Percentiles rank a stretch among this genome's conserved stretches.
phyloP scores from a whole-genome alignment of 1,140 invertebrate genomes.

The Diorhabda sublineata region DNA sequence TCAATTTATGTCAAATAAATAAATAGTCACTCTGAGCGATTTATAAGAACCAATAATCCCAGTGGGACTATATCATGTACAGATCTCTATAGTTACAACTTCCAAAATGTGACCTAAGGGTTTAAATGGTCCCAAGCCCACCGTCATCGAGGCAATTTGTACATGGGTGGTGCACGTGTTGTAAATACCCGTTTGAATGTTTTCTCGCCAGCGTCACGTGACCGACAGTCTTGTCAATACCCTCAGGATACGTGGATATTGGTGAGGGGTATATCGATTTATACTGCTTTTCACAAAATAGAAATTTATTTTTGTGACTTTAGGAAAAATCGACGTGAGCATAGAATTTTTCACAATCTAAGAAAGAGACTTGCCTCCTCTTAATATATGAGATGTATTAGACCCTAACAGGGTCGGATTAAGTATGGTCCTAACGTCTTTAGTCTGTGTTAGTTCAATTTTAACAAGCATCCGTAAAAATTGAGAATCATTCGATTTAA shows the following conservation, averaged over 20 bases:
- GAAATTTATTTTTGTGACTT: background rate
- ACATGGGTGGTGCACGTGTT: constrained; percentile 41
- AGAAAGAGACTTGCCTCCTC: background rate
- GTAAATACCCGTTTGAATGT: constrained; percentile 42
- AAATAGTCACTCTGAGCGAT: too few relatives aligned
- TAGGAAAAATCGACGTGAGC: background rate
- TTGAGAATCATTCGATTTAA: too few relatives aligned
- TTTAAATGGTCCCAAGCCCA: constrained; percentile 7
- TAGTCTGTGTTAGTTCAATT: background rate
- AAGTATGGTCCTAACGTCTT: background rate
- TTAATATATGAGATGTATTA: background rate
- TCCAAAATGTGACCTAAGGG: too few relatives aligned
- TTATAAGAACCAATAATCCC: too few relatives aligned
- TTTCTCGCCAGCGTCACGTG: constrained; percentile 40
- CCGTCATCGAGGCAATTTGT: constrained; percentile 42
- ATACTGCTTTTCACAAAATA: background rate
- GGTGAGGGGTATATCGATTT: background rate
- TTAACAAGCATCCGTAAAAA: too few relatives aligned
- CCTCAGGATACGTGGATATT: background rate
- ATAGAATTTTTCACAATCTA: background rate
- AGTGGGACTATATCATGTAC: too few relatives aligned
- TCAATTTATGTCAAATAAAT: too few relatives aligned
- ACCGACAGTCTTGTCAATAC: constrained; percentile 18
- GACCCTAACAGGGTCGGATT: background rate
- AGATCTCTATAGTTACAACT: too few relatives aligned